Evolutionary conservation across 1,140 invertebrate genomes (phyloP).

Genomic region (Leguminivora glycinivorella): DNA sequence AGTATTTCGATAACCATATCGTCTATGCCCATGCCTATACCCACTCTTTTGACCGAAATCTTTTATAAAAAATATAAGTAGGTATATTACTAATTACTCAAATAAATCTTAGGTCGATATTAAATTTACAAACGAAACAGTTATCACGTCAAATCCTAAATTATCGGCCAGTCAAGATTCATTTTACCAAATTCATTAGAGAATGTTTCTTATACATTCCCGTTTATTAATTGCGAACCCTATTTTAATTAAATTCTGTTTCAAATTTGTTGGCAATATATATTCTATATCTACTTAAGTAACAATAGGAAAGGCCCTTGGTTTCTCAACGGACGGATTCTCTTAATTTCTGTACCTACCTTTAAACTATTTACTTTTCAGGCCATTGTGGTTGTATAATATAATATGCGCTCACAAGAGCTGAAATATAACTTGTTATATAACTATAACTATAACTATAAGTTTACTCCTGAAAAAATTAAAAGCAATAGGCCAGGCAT

Average conservation of each 20-base stretch:
- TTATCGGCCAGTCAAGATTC: background rate
- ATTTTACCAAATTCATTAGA: background rate
- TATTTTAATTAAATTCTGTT: slow-evolving; percentile 16
- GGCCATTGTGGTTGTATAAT: background rate
- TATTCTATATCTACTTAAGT: background rate
- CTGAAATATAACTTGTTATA: too few relatives aligned
- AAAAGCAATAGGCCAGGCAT: too few relatives aligned
- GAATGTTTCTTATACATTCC: slow-evolving; percentile 1
- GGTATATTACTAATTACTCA: too few relatives aligned
- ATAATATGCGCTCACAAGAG: too few relatives aligned
- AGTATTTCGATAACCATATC: too few relatives aligned
- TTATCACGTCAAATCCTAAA: background rate
- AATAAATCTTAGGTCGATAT: too few relatives aligned
- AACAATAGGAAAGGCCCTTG: background rate
- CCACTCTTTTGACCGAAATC: too few relatives aligned
- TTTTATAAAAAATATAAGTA: too few relatives aligned
- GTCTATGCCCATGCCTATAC: too few relatives aligned
- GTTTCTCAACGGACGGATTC: background rate
- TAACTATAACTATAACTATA: too few relatives aligned
- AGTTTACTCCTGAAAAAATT: too few relatives aligned
- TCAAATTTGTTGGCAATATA: background rate
- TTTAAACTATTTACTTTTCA: background rate
- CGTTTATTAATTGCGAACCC: background rate
- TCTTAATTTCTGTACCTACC: slow-evolving; percentile 1
- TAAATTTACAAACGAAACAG: too few relatives aligned